Percentiles rank a stretch among this genome's conserved stretches.
These are phyloP conservation scores for Uropsilus gracilis DNA, from an alignment of 2,113 vertebrate species.

Conservation along the genomic window DNA sequence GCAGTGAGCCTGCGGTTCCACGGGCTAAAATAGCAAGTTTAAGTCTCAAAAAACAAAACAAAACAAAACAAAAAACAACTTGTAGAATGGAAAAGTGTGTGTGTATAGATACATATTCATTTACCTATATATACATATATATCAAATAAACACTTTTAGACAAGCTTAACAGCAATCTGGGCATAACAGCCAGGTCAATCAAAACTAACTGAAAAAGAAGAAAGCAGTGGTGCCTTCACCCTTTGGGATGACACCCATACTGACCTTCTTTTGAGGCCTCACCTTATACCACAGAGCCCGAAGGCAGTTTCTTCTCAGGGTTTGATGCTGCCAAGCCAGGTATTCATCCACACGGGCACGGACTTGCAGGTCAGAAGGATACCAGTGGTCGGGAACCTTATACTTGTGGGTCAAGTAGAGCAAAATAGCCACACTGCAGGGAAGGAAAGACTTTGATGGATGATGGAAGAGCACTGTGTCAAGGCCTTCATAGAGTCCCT, in stretches of 20 bases:
- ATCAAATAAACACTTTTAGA: conserved; percentile 17
- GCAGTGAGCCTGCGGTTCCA: no score
- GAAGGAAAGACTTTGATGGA: neutral
- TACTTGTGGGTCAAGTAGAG: conserved; percentile 82
- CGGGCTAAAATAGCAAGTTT: no score
- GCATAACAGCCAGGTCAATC: neutral
- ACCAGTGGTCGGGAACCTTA: conserved; percentile 87
- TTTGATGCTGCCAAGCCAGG: conserved; percentile 89
- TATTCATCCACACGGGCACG: conserved; percentile 88
- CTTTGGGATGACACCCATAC: neutral
- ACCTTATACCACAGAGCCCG: conserved; percentile 85
- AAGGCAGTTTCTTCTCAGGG: conserved; percentile 83
- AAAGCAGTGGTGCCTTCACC: neutral
- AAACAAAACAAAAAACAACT: no score
- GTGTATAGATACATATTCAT: no score
- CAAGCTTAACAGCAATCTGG: neutral
- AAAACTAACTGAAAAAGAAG: neutral
- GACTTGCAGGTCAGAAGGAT: conserved; percentile 86
- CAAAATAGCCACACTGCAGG: conserved; percentile 84
- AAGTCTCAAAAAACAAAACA: no score
- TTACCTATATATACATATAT: no score
- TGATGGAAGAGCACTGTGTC: neutral
- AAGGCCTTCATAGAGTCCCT: neutral
- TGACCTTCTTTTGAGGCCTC: neutral
- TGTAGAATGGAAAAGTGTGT: no score